phyloP scores from a whole-genome alignment of 2,797 vertebrate genomes.

The Acrocephalus scirpaceus region DNA sequence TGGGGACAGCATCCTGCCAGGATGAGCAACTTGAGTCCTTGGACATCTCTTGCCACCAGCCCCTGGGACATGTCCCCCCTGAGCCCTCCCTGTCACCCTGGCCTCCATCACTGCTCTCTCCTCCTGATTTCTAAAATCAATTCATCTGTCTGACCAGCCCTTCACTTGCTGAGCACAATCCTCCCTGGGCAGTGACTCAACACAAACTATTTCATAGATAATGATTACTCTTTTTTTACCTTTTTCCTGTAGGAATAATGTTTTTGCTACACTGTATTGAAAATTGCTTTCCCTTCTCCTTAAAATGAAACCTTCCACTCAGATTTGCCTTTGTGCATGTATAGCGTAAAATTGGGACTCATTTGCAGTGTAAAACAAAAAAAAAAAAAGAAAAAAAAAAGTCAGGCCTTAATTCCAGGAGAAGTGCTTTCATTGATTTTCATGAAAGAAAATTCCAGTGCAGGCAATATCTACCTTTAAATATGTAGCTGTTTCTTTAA shows the following conservation, averaged over 20 bases:
- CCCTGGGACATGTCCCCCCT: neutral
- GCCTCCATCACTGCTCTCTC: neutral
- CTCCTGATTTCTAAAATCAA: neutral
- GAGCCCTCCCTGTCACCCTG: neutral
- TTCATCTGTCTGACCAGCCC: neutral
- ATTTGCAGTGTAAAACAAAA: constrained; percentile 37
- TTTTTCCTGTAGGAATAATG: constrained; percentile 35
- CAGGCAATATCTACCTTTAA: constrained; percentile 37
- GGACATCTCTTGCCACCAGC: neutral
- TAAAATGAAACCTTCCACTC: constrained; percentile 32
- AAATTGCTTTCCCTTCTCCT: constrained; percentile 52
- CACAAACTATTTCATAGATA: constrained; percentile 37
- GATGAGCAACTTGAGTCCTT: too few species aligned
- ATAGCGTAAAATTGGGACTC: constrained; percentile 30
- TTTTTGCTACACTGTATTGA: constrained; percentile 6
- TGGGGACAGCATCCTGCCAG: neutral
- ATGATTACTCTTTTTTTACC: neutral
- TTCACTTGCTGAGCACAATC: fast-evolving
- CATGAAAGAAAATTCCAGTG: constrained; percentile 42
- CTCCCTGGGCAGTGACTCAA: constrained; percentile 35
- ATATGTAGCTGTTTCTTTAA: constrained; percentile 47
- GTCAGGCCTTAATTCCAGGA: constrained; percentile 7
- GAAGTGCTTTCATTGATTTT: constrained; percentile 58
- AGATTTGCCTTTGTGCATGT: constrained; percentile 26
- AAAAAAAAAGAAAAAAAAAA: neutral